phyloP scores from a whole-genome alignment of 2,888 invertebrate genomes.

The Brenthis hecate region DNA sequence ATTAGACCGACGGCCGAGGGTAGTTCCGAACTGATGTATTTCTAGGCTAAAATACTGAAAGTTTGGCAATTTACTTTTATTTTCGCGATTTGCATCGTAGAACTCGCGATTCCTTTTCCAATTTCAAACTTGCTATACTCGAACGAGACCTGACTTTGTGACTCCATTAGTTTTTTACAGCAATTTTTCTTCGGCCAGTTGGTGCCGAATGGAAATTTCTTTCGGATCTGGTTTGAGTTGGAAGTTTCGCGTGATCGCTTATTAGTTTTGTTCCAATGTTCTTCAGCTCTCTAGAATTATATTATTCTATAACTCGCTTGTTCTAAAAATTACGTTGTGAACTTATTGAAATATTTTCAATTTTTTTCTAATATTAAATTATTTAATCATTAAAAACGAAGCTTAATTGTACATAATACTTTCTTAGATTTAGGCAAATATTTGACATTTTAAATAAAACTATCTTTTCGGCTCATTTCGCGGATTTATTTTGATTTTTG shows the following conservation, averaged over 20 bases:
- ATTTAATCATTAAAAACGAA: too few species aligned
- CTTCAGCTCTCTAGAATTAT: conserved; percentile 21
- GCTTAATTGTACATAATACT: too few species aligned
- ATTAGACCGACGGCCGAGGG: conserved; percentile 28
- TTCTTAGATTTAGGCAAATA: too few species aligned
- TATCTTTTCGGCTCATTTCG: too few species aligned
- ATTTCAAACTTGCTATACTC: conserved; percentile 66
- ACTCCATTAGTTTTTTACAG: conserved; percentile 46
- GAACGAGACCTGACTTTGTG: conserved; percentile 43
- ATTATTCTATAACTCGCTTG: conserved; percentile 3
- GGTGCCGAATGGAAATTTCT: conserved; percentile 39
- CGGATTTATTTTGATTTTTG: too few species aligned
- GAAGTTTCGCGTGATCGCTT: conserved; percentile 30
- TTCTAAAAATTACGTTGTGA: too few species aligned
- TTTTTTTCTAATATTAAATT: too few species aligned
- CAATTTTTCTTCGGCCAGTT: conserved; percentile 42
- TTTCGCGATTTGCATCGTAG: conserved; percentile 68
- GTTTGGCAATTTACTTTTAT: conserved; percentile 73
- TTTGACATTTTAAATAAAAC: too few species aligned
- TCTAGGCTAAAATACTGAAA: conserved; percentile 57
- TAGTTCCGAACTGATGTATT: conserved; percentile 43
- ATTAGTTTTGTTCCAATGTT: conserved; percentile 37
- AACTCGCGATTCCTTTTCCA: conserved; percentile 65
- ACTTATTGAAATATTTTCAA: too few species aligned
- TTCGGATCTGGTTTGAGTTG: conserved; percentile 34